Conservation (phyloP, 2,888 invertebrate species). For the Loripinus fragilis region DNA sequence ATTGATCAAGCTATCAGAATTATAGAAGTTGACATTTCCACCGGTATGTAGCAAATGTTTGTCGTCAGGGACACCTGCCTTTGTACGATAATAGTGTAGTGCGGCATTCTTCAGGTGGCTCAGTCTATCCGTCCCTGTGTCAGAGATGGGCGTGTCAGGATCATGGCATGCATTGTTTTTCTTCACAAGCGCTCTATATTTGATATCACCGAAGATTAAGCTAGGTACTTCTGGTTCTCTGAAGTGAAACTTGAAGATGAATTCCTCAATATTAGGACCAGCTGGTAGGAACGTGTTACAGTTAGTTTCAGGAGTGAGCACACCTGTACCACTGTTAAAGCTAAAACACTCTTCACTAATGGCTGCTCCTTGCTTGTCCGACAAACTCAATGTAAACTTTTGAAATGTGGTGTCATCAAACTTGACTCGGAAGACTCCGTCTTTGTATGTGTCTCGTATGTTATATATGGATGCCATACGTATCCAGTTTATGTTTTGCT, state of each 20-base stretch:
- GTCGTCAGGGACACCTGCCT: slow-evolving; percentile 33
- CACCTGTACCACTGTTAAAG: slow-evolving; percentile 42
- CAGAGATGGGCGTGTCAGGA: slow-evolving; percentile 37
- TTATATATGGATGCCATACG: slow-evolving; percentile 61
- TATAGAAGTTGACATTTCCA: slow-evolving; percentile 35
- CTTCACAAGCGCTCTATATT: slow-evolving; percentile 63
- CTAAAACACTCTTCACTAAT: slow-evolving; percentile 64
- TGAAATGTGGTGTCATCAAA: slow-evolving; percentile 54
- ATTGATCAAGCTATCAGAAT: slow-evolving; percentile 59
- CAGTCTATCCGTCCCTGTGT: slow-evolving; percentile 30
- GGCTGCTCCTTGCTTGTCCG: slow-evolving; percentile 31
- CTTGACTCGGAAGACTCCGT: slow-evolving; percentile 53
- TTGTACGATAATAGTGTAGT: slow-evolving; percentile 71
- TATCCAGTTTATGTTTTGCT: slow-evolving; percentile 60
- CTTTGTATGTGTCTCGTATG: slow-evolving; percentile 41
- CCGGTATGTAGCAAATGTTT: slow-evolving; percentile 35
- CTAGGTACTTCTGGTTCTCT: slow-evolving; percentile 53
- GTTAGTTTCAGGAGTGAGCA: slow-evolving; percentile 28
- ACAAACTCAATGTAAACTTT: slow-evolving; percentile 59
- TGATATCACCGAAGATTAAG: slow-evolving; percentile 75
- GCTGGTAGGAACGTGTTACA: not conserved
- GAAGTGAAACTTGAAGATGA: slow-evolving; percentile 68
- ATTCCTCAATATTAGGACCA: slow-evolving; percentile 8
- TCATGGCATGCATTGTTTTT: slow-evolving; percentile 44
- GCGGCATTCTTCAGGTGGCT: slow-evolving; percentile 46